Percentiles rank a stretch among this genome's conserved stretches.
phyloP scores from a whole-genome alignment of 2,797 vertebrate species.

The Ibycter americanus region DNA sequence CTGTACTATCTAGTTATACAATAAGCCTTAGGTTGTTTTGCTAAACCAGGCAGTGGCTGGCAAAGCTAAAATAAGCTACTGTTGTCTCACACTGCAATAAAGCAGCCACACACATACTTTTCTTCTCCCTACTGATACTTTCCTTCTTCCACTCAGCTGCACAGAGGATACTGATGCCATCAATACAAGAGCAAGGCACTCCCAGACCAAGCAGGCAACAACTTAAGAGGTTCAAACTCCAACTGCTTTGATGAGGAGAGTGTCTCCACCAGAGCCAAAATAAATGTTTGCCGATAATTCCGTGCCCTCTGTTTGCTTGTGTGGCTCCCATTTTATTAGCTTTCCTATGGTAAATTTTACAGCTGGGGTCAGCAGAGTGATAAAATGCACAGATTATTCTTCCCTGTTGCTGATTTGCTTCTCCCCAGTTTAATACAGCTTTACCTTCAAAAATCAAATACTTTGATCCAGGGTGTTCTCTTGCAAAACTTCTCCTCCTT shows the following conservation, averaged over 20 bases:
- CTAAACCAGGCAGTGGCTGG: background rate
- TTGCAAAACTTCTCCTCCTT: background rate
- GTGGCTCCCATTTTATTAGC: slow-evolving; percentile 42
- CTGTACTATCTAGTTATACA: slow-evolving; percentile 32
- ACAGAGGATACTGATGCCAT: background rate
- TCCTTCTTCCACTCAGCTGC: background rate
- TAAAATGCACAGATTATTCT: slow-evolving; percentile 29
- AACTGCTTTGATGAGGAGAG: slow-evolving; percentile 11
- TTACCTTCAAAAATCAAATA: background rate
- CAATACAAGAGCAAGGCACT: background rate
- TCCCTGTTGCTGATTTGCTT: background rate
- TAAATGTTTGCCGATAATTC: slow-evolving; percentile 55
- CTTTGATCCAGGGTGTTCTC: slow-evolving; percentile 12
- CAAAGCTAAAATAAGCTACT: slow-evolving; percentile 18
- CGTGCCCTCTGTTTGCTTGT: background rate
- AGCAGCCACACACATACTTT: background rate
- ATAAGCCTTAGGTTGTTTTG: slow-evolving; percentile 41
- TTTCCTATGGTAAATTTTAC: slow-evolving; percentile 50
- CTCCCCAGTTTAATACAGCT: background rate
- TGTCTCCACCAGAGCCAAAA: slow-evolving; percentile 45
- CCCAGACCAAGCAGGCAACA: background rate
- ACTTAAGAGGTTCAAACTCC: slow-evolving; percentile 49
- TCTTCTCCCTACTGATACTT: background rate
- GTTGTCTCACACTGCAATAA: background rate
- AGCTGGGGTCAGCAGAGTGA: slow-evolving; percentile 28